Evolutionary conservation across 2,888 invertebrate genomes (phyloP).

Genomic region (Branchellion lobata): DNA sequence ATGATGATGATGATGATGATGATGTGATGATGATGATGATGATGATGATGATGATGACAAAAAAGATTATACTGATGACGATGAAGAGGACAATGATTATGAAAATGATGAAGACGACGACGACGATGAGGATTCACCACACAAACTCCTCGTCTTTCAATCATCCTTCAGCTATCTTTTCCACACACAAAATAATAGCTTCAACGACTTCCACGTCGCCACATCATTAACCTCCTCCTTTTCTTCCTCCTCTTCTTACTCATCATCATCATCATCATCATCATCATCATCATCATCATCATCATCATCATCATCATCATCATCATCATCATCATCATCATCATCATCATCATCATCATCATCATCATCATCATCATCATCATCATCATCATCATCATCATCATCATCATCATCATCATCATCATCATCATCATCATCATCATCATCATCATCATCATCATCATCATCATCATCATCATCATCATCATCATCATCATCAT

Average conservation of each 20-base stretch:
- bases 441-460: constrained; percentile 9
- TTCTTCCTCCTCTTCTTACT: too few relatives aligned
- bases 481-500: constrained; percentile 46
- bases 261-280: constrained; percentile 31
- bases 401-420: constrained; percentile 3
- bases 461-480: constrained; percentile 44
- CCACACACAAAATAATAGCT: constrained; percentile 1
- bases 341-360: constrained; percentile 36
- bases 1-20: constrained; percentile 14
- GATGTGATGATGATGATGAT: too few relatives aligned
- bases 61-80: too few relatives aligned
- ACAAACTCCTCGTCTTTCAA: too few relatives aligned
- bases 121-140: too few relatives aligned
- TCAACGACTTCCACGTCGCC: not conserved
- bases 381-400: constrained; percentile 25
- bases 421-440: constrained; percentile 25
- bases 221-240: not conserved
- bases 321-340: constrained; percentile 31
- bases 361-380: constrained; percentile 34
- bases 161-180: too few relatives aligned
- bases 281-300: constrained; percentile 16
- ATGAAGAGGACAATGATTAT: too few relatives aligned
- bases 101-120: too few relatives aligned
- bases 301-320: constrained; percentile 19
- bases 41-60: too few relatives aligned